Percentiles rank a stretch among this genome's conserved stretches.
phyloP scores from a whole-genome alignment of 2,113 vertebrate genomes.

The Dipodomys stephensi region DNA sequence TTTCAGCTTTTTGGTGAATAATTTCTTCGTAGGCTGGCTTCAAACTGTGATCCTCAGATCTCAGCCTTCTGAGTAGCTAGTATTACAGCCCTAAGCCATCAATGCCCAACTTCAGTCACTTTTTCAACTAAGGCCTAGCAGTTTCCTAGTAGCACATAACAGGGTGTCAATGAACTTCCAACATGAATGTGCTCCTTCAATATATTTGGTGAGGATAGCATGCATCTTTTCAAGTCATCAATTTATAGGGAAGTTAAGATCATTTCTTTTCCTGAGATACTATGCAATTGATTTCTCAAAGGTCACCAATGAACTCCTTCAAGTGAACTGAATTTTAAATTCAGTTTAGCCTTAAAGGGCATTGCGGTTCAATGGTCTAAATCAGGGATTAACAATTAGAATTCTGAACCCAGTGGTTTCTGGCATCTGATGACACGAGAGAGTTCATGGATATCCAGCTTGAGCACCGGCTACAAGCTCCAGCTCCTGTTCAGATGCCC shows the following conservation, averaged over 20 bases:
- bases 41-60: too few species aligned
- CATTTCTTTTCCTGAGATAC: conserved; percentile 50
- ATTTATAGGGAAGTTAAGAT: conserved; percentile 64
- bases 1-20: too few species aligned
- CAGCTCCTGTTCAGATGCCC: not conserved
- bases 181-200: not conserved
- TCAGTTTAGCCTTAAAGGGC: conserved; percentile 74
- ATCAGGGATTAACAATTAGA: conserved; percentile 56
- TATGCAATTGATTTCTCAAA: conserved; percentile 80
- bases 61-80: too few species aligned
- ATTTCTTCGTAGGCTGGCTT: too few species aligned
- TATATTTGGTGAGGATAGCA: not conserved
- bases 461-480: not conserved
- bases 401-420: not conserved
- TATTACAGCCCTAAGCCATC: too few species aligned
- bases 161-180: not conserved
- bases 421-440: not conserved
- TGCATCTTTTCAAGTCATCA: conserved; percentile 39
- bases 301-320: conserved; percentile 79
- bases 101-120: not conserved
- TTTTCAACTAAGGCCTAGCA: not conserved
- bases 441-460: not conserved
- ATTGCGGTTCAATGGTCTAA: conserved; percentile 72
- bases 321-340: conserved; percentile 79
- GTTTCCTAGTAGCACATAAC: not conserved